Base-by-base conservation (phyloP, 1,140 invertebrate genomes). In the Drosophila auraria region DNA sequence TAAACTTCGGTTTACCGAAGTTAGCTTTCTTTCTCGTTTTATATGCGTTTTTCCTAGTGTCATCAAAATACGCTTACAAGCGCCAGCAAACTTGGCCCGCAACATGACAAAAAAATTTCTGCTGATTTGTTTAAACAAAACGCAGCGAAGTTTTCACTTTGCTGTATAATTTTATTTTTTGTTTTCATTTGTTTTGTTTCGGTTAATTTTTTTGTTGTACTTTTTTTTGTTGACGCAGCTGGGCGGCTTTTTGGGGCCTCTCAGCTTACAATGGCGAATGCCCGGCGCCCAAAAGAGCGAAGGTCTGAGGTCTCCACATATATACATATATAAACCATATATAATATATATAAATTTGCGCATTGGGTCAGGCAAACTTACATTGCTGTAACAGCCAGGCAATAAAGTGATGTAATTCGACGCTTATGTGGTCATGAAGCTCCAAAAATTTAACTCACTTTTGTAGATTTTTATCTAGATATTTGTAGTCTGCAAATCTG, bases 41-140 rank as follows among this genome's bases (percentile, higher is more conserved):
- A n/a, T 23, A 11, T 6, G 2, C 2, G 1, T 33, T 63, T 71
- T 70, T 53, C 20, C 45, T 36, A 15, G 23, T 45, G 23, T 59
- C 57, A 73, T 69, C 57, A 51, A 78, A 84, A 73, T 64, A 14
- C 78, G 75, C 74, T 86, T 86, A 86, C 82, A 86, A 86, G 82
- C 78, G 82, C 82, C 82, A 86, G 69, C 74, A 78, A 81, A 80
- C 64, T 86, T 84, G 78, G 82, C 68, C 51, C 42, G 56, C 60
- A 81, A 81, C 66, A 79, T 60, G 59, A 63, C 77, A 83, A 73
- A 83, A 78, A 72, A 68, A 62, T 73, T 86, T 82, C 50, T 75
- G 82, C 82, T 86, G 82, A 86, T 82, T 82, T 82, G 78, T 65
- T 86, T 64, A 86, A 86, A 82, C 60, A 80, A 77, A 78, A 70